Evolutionary conservation across 1,140 invertebrate species (phyloP), one percentile per base, ranked within the genome.

Genomic region (Caerostris extrusa): DNA sequence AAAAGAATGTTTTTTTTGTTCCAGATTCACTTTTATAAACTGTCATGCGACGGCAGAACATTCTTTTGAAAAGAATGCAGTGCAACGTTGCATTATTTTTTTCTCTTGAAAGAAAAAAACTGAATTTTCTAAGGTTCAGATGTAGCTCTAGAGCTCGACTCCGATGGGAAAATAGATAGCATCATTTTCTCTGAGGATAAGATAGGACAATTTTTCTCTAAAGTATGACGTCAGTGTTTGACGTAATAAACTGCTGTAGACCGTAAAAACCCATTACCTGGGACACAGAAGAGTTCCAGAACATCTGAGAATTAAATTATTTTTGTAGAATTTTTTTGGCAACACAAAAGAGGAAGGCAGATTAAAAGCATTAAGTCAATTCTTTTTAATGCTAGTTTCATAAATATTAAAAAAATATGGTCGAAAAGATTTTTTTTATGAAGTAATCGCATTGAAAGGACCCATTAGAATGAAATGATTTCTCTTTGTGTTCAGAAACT

Each of bases 221-320:
- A 81, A 91, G 55, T 61, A 57, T 91, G 90, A 91, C 90, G 90
- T 91, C 69, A 91, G 57, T 8, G 64, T 81, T 85, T 60, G 90
- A 61, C 69, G 90, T 60, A 91, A 60, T n/a, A 91, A 81, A 81
- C 60, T n/a, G 71, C 69, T 82, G 57, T n/a, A 7, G 56, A 81
- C 90, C 90, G 56, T 91, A 56, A 91, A 91, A 91, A 34, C 71
- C 58, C 71, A 89, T 89, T 89, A 71, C 64, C 64, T 57, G 19
- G 17, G 82, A 19, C 7, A 7, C 56, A 17, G 19, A 5, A 5
- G 57, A 17, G 57, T 19, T 83, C 82, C 55, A 57, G 56, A 5
- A 83, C 53, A 83, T 8, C 5, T 10, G 17, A 6, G 3, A 57
- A 56, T 57, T 34, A 34, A 34, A 34, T 34, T 10, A 50, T 77